Base-by-base conservation (phyloP, 2,113 vertebrate species). In the Pycnonotus jocosus region DNA sequence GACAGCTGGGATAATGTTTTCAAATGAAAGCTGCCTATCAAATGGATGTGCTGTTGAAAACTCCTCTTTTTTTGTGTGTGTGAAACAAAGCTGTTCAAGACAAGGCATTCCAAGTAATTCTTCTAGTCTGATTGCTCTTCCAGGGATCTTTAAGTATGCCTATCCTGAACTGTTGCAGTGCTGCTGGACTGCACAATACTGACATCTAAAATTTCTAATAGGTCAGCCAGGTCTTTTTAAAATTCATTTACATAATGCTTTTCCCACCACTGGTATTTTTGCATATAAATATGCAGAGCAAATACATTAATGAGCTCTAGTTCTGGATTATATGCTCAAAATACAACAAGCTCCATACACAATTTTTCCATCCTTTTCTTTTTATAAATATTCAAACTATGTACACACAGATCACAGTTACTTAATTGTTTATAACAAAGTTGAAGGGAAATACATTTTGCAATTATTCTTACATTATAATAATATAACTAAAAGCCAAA, bases 61-160 rank as follows among this genome's bases (percentile, higher is more conserved):
- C 7, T 0, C 0, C 1, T 6, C 20, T 15, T 5, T 11, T 12
- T 19, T 4, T 15, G 47, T 44, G 4, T 13, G 13, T 17, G 15
- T 54, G 48, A 62, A 92, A 61, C 38, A 47, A 62, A 78, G 30
- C 7, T 58, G 2, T 13, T 62, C 38, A 73, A 56, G 20, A 50
- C 31, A 81, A 78, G 58, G 3, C 7, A 56, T 47, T 60, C 12
- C 14, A 83, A 40, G 7, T 23, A 73, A 3, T 69, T 74, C 15
- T 76, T 65, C 27, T 31, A 62, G 71, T 37, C 31, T 33, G 58
- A 57, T 9, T 47, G 4, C 11, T 57, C 13, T 77, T 71, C 16
- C 35, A 65, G 18, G 6, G 7, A 40, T 69, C 51, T 72, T 33
- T 24, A 68, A 66, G 33, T 45, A 56, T 6, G 2, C 37, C 16